Conservation (phyloP, 2,888 invertebrate genomes). For the Neria commutata region DNA sequence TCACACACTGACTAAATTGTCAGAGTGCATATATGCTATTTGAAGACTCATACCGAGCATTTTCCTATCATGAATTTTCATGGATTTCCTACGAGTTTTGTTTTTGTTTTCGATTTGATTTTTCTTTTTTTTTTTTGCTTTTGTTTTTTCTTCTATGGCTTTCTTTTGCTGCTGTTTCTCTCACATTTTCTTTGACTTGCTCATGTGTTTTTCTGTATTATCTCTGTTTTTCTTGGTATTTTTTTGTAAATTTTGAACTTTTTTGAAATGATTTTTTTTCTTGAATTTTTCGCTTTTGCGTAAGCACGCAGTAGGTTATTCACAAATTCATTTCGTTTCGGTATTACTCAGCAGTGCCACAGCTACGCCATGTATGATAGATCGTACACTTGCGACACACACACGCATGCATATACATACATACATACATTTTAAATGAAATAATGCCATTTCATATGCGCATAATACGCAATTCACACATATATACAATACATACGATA, state of each 20-base stretch:
- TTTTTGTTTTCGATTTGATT: not conserved
- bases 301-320: constrained; percentile 21
- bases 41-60: constrained; percentile 10
- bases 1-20: constrained; percentile 20
- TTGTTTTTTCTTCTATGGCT: not conserved
- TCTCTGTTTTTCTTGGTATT: no score
- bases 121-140: constrained; percentile 10
- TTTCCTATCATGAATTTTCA: constrained; percentile 26
- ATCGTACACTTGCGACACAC: no score
- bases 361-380: not conserved
- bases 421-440: not conserved
- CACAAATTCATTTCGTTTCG: no score
- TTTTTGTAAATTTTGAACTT: no score
- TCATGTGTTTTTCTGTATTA: not conserved
- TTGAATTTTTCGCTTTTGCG: constrained; percentile 12
- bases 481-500: no score
- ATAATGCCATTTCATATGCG: no score
- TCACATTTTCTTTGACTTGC: not conserved
- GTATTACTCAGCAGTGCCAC: not conserved
- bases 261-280: no score
- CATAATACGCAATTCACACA: no score
- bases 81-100: constrained; percentile 26
- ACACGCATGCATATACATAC: not conserved
- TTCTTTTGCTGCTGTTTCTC: not conserved
- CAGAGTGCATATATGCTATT: constrained; percentile 21